Evolutionary conservation across 2,113 vertebrate genomes (phyloP).

Genomic region (Silurus meridionalis): DNA sequence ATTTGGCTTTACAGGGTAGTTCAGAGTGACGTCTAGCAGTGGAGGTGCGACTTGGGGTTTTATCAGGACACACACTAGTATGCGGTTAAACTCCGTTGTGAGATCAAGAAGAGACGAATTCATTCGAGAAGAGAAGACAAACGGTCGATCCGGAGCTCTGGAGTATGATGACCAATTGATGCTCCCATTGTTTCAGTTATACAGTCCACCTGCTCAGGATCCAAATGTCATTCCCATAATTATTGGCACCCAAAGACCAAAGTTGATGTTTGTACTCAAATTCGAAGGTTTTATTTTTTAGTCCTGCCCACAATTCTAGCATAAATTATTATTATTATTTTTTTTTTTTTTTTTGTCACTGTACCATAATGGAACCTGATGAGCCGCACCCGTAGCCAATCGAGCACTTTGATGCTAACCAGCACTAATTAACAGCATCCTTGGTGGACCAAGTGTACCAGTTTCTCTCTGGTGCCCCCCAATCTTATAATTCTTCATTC

Average conservation of each 20-base stretch:
- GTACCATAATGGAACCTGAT: too few species aligned
- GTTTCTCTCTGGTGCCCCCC: background rate
- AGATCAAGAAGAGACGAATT: background rate
- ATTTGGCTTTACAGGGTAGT: too few species aligned
- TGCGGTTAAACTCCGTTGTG: too few species aligned
- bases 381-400: too few species aligned
- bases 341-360: too few species aligned
- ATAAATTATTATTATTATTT: too few species aligned
- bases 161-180: background rate
- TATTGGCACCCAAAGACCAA: background rate
- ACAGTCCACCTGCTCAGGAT: background rate
- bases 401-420: background rate
- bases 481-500: background rate
- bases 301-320: background rate
- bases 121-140: background rate
- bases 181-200: background rate
- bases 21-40: too few species aligned
- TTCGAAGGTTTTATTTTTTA: background rate
- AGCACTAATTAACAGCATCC: background rate
- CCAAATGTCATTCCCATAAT: background rate
- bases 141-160: too few species aligned
- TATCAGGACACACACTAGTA: too few species aligned
- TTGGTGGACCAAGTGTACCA: background rate
- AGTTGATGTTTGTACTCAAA: background rate
- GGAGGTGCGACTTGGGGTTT: too few species aligned